A percentile compares a stretch with the other conserved stretches of the same genome.
These are phyloP conservation scores for Actenoides hombroni DNA, from an alignment of 2,113 vertebrate species.

Conservation along the genomic window DNA sequence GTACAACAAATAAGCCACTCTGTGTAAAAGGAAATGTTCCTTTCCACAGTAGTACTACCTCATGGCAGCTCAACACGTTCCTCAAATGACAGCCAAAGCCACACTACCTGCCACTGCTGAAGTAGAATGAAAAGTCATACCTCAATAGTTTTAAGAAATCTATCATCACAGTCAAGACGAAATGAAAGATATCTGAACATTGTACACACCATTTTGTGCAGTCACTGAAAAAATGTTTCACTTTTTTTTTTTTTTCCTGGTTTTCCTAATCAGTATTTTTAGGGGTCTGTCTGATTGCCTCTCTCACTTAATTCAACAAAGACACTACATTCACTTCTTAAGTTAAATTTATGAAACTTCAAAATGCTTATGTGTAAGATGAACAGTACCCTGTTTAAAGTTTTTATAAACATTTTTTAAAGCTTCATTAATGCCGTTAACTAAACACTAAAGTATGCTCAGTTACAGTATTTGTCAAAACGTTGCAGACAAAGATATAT, in stretches of 20 bases:
- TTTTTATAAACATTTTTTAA: not conserved
- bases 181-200: not conserved
- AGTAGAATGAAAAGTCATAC: not conserved
- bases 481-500: not conserved
- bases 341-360: not conserved
- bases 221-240: not conserved
- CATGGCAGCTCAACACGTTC: not conserved
- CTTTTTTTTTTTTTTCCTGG: not conserved
- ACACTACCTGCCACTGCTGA: not conserved
- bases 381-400: not conserved
- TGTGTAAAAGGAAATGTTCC: not conserved
- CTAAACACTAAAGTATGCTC: not conserved
- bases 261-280: not conserved
- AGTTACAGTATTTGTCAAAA: not conserved
- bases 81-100: not conserved
- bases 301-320: not conserved
- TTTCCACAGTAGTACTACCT: not conserved
- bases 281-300: not conserved
- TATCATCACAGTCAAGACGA: not conserved
- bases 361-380: not conserved
- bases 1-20: not conserved
- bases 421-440: not conserved
- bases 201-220: not conserved
- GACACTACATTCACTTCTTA: not conserved
- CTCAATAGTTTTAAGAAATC: not conserved